These are phyloP conservation scores for Morpho deidamia DNA, from an alignment of 2,888 invertebrate species.

Conservation along the genomic window DNA sequence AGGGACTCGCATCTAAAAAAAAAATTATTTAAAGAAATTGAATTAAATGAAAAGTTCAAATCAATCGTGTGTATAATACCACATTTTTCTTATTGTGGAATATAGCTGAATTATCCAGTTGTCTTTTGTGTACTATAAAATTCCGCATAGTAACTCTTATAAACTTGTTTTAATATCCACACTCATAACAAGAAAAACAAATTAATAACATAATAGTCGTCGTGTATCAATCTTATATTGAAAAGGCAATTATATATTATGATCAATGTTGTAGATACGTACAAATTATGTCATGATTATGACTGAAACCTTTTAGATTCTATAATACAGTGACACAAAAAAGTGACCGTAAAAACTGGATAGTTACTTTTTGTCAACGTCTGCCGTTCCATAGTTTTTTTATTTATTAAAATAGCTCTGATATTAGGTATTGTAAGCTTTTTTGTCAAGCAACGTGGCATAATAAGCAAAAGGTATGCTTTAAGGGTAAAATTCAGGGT, in stretches of 20 bases:
- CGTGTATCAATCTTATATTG: too few relatives aligned
- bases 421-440: neutral
- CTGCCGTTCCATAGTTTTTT: neutral
- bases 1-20: conserved; percentile 80
- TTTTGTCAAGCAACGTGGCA: conserved; percentile 2
- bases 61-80: too few relatives aligned
- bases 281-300: neutral
- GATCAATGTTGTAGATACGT: neutral
- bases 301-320: neutral
- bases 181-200: too few relatives aligned
- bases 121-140: too few relatives aligned
- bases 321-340: neutral
- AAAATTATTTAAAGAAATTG: neutral
- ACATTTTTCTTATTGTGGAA: too few relatives aligned
- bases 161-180: too few relatives aligned
- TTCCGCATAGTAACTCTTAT: too few relatives aligned
- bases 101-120: too few relatives aligned
- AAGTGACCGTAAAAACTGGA: neutral
- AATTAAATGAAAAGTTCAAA: too few relatives aligned
- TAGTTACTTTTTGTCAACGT: conserved; percentile 1
- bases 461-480: neutral
- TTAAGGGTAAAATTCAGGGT: neutral
- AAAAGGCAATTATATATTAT: neutral
- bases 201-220: too few relatives aligned
- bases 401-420: neutral